Conservation (phyloP, 2,888 invertebrate genomes). For the Hemicrepidius hirtus region DNA sequence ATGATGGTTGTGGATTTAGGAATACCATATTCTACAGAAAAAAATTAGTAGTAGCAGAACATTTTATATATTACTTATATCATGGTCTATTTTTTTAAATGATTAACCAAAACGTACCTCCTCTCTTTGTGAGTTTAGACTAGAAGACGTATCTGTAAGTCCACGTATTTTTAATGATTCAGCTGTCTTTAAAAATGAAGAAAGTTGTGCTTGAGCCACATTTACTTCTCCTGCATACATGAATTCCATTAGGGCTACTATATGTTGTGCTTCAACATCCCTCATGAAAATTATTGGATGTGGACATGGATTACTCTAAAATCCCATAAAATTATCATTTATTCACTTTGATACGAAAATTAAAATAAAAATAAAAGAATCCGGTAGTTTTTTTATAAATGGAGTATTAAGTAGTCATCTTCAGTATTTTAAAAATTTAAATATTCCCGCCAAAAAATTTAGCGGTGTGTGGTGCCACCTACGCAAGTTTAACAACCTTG, state of each 20-base stretch:
- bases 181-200: slow-evolving; percentile 84
- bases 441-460: slow-evolving; percentile 66
- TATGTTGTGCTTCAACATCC: slow-evolving; percentile 86
- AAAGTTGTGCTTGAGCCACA: slow-evolving; percentile 85
- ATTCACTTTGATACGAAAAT: too few relatives aligned
- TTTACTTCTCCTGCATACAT: slow-evolving; percentile 92
- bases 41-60: neutral
- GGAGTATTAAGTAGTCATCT: too few relatives aligned
- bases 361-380: too few relatives aligned
- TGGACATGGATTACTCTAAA: slow-evolving; percentile 87
- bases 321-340: slow-evolving; percentile 17
- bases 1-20: slow-evolving; percentile 63
- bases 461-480: slow-evolving; percentile 64
- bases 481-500: slow-evolving; percentile 75
- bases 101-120: slow-evolving; percentile 67
- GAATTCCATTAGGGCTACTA: slow-evolving; percentile 86
- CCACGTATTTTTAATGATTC: slow-evolving; percentile 87
- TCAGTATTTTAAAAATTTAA: neutral
- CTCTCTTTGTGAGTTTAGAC: slow-evolving; percentile 71
- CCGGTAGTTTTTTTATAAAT: too few relatives aligned
- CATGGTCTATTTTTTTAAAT: too few relatives aligned
- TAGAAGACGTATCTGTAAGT: slow-evolving; percentile 79
- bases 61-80: too few relatives aligned
- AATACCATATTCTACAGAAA: slow-evolving; percentile 60
- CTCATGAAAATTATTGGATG: slow-evolving; percentile 91